phyloP scores from a whole-genome alignment of 2,797 vertebrate genomes.

The Neosilurus hyrtlii region DNA sequence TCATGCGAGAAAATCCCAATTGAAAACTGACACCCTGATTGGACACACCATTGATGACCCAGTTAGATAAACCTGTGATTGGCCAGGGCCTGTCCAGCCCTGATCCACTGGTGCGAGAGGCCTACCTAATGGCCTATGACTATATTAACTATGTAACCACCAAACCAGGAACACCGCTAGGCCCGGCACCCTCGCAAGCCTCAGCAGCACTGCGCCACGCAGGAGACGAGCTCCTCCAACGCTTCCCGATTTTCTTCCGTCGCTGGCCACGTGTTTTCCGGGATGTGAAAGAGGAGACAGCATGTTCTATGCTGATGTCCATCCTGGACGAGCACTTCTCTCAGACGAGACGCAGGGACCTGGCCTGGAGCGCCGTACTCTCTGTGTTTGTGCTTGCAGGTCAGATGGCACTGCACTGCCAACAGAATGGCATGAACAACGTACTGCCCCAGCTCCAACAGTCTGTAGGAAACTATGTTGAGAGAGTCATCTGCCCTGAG shows the following conservation, averaged over 20 bases:
- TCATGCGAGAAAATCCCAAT: slow-evolving; percentile 5
- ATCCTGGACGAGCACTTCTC: slow-evolving; percentile 76
- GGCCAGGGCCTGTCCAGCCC: slow-evolving; percentile 62
- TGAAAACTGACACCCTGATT: background rate
- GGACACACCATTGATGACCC: slow-evolving; percentile 55
- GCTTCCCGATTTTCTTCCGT: slow-evolving; percentile 78
- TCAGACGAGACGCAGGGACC: slow-evolving; percentile 59
- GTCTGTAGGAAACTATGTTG: slow-evolving; percentile 71
- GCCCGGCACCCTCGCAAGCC: slow-evolving; percentile 63
- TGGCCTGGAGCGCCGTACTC: slow-evolving; percentile 75
- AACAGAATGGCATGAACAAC: slow-evolving; percentile 65
- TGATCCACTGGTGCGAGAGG: slow-evolving; percentile 72
- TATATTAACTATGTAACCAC: slow-evolving; percentile 73
- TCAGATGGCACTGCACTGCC: slow-evolving; percentile 77
- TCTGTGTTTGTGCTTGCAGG: slow-evolving; percentile 77
- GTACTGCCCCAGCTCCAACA: slow-evolving; percentile 70
- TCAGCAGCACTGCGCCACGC: slow-evolving; percentile 69
- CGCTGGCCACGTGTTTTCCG: slow-evolving; percentile 77
- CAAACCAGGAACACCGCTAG: slow-evolving; percentile 46
- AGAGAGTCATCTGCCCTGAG: slow-evolving; percentile 74
- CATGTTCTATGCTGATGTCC: slow-evolving; percentile 66
- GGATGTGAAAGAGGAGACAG: slow-evolving; percentile 66
- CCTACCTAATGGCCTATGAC: slow-evolving; percentile 72
- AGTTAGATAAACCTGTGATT: slow-evolving; percentile 53
- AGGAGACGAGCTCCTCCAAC: slow-evolving; percentile 70